Conservation (phyloP, 2,113 vertebrate species). For the Danionella cerebrum region DNA sequence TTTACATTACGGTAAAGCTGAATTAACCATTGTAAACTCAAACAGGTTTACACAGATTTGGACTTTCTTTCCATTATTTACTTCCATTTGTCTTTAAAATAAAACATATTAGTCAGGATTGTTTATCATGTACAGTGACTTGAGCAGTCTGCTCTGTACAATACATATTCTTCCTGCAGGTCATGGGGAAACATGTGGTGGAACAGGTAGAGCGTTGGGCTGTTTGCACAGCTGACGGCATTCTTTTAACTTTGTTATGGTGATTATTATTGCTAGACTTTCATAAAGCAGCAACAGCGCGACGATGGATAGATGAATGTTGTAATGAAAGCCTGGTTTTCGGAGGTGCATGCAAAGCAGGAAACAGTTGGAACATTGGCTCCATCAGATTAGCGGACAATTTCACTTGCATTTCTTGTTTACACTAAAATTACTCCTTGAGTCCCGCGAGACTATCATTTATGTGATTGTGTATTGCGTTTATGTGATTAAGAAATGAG, state of each 20-base stretch:
- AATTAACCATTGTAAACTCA: background rate
- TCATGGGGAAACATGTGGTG: background rate
- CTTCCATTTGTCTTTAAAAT: no score
- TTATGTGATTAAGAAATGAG: background rate
- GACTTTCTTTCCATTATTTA: background rate
- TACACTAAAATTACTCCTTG: no score
- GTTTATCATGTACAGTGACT: no score
- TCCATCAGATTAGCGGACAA: background rate
- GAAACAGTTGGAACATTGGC: no score
- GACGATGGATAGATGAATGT: background rate
- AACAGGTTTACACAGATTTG: background rate
- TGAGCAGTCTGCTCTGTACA: no score
- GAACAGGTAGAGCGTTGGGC: background rate
- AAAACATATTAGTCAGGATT: no score
- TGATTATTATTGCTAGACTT: background rate
- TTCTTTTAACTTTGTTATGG: slow-evolving; percentile 2
- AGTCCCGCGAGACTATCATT: background rate
- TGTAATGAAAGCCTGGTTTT: background rate
- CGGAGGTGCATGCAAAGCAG: no score
- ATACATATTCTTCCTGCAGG: background rate
- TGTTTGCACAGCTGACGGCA: background rate
- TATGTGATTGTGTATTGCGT: no score
- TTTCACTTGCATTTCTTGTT: background rate
- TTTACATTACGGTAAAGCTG: background rate
- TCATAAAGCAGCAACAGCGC: background rate